Evolutionary conservation across 2,797 vertebrate genomes (phyloP).

Genomic region (Dromococcyx pavoninus): DNA sequence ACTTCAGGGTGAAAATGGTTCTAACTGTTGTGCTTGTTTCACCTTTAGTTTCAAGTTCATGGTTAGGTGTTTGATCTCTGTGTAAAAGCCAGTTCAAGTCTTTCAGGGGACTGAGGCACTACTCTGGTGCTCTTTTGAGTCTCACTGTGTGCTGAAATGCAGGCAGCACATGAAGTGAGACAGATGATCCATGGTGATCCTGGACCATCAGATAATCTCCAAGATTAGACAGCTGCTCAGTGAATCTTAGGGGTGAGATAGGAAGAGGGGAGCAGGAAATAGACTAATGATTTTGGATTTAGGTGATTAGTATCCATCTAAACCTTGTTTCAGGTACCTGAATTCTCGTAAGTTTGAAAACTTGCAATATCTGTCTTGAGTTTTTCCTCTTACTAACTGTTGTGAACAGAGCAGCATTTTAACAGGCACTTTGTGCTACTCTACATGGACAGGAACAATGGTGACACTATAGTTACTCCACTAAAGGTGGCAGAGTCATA

Average conservation of each 20-base stretch:
- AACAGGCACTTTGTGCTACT: not conserved
- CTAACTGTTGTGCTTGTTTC: not conserved
- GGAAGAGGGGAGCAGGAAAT: not conserved
- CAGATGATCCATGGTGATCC: not conserved
- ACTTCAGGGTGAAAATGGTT: not conserved
- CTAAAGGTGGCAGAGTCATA: not conserved
- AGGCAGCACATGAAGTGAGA: not conserved
- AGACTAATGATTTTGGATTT: not conserved
- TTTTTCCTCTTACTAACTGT: not conserved
- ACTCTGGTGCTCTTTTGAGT: accelerated
- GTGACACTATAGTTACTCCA: accelerated
- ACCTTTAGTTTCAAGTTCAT: not conserved
- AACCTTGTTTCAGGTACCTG: not conserved
- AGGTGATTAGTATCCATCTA: not conserved
- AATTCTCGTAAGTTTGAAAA: not conserved
- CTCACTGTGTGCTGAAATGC: not conserved
- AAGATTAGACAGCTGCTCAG: not conserved
- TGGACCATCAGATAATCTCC: not conserved
- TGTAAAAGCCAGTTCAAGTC: not conserved
- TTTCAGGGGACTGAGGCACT: not conserved
- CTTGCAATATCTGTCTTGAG: not conserved
- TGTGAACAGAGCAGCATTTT: not conserved
- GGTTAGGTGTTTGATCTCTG: not conserved
- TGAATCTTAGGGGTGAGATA: not conserved
- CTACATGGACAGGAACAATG: not conserved